Conservation (phyloP, 2,113 vertebrate species). For the Prionailurus bengalensis region DNA sequence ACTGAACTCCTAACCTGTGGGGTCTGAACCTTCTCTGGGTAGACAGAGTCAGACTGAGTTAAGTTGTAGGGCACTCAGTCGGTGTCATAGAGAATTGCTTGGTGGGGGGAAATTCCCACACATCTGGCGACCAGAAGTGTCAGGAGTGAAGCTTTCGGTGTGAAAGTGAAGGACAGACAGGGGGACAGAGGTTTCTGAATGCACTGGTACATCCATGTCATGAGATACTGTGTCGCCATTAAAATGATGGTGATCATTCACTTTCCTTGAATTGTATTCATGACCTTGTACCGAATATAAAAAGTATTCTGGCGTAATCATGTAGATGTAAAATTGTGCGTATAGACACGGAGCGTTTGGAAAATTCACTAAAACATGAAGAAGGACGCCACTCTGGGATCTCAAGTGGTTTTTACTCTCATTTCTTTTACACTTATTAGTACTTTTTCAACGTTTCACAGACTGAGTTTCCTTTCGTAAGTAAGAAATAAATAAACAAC, state of each 20-base stretch:
- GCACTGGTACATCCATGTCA: too few relatives aligned
- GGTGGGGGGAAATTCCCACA: background rate
- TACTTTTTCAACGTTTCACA: background rate
- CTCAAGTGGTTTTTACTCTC: background rate
- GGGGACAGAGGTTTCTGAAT: background rate
- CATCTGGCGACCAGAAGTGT: background rate
- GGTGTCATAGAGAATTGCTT: background rate
- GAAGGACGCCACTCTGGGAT: background rate
- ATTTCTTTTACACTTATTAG: background rate
- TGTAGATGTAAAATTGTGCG: background rate
- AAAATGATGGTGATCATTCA: background rate
- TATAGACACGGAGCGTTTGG: background rate
- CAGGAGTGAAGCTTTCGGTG: background rate
- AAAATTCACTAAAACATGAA: constrained; percentile 23
- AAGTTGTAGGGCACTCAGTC: background rate
- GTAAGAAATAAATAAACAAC: background rate
- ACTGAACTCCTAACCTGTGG: background rate
- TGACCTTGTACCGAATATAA: background rate
- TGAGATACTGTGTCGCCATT: background rate
- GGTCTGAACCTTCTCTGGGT: background rate
- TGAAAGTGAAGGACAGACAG: background rate
- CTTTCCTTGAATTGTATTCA: background rate
- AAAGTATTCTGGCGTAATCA: background rate
- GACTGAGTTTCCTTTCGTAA: background rate
- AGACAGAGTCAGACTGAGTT: background rate